Evolutionary conservation across 2,797 vertebrate species (phyloP), one percentile per base, ranked within the genome.

Genomic region (Sebastes itinus): DNA sequence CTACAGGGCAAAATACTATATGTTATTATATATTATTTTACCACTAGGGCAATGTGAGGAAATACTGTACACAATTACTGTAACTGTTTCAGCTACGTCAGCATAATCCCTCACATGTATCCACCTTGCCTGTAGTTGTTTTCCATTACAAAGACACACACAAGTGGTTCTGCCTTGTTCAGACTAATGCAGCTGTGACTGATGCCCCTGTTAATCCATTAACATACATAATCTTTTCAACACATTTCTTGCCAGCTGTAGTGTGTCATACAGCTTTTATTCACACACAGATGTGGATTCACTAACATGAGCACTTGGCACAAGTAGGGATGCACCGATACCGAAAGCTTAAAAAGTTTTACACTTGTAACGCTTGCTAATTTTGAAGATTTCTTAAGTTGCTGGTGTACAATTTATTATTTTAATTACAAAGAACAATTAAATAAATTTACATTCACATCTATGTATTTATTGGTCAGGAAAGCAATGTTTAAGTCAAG

Each of bases 221-320:
- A 77, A 72, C 54, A 71, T 86, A 72, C 32, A 67, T 86, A 69
- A 81, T 76, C 63, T 67, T 62, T 27, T 76, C 46, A 70, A 80
- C 62, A 71, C 58, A 46, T 59, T 9, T 55, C 66, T 71, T 71
- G 52, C 70, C 30, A 62, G 52, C 52, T 38, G 35, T 72, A 33
- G 52, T 55, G 13, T 67, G 58, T 80, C 59, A 76, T 49, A 63
- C 55, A 80, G 72, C 63, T 70, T 77, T 83, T 46, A 73, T 46
- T 55, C 59, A 56, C 7, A 75, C 76, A 77, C 32, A 79, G 67
- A 72, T 54, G 58, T 61, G 62, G 49, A 72, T 58, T 73, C 76
- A 55, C 52, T 22, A 42, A 54, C 63, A 76, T 54, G 30, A 7
- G 59, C 56, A 70, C 32, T 32, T 59, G 16, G 42, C 42, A 46